Base-by-base conservation (phyloP, 30 jellyfish, hydroid and myxozoan genomes). In the Nemopilema nomurai region DNA sequence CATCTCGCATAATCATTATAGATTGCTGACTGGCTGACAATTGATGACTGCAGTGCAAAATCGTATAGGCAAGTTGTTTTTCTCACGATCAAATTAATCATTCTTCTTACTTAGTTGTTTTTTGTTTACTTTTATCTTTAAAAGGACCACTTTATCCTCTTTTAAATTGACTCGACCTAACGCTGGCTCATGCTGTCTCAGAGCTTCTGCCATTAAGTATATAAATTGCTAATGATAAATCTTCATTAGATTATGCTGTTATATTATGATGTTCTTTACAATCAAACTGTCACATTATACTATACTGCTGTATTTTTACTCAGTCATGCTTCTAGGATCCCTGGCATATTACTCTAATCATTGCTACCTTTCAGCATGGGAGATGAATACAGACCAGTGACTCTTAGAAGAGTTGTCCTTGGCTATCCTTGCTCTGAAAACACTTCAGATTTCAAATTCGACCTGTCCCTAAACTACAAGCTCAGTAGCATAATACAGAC, bases 311-410 rank as follows among this genome's bases (percentile, higher is more conserved):
- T n/a, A n/a, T n/a, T n/a, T n/a, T n/a, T n/a, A n/a, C n/a, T n/a
- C n/a, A n/a, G n/a, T n/a, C n/a, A n/a, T n/a, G n/a, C n/a, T n/a
- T 41, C 6, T 41, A 41, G 57, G 13, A 41, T 3, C 57, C 57
- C 57, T 41, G 6, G 13, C 13, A 41, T 13, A 41, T 41, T 41
- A 3, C 13, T 41, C 9, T 13, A 41, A 41, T 41, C 57, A 41
- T 50, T 72, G 62, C 1, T 76, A 62, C 83, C 28, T 91, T 80
- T 68, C 91, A 81, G 94, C 76, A 6, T 92, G 87, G 98, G 97
- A 9, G 98, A 95, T 20, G 99, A 95, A 62, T 95, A 85, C 74
- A 89, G 98, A 17, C 97, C 98, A 30, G 99, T 95, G 18, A 74
- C 41, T 26, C 70, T 95, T 50, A 77, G 97, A 65, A 91, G 88